phyloP scores from a whole-genome alignment of 2,888 invertebrate species.

The Drosophila rubida region DNA sequence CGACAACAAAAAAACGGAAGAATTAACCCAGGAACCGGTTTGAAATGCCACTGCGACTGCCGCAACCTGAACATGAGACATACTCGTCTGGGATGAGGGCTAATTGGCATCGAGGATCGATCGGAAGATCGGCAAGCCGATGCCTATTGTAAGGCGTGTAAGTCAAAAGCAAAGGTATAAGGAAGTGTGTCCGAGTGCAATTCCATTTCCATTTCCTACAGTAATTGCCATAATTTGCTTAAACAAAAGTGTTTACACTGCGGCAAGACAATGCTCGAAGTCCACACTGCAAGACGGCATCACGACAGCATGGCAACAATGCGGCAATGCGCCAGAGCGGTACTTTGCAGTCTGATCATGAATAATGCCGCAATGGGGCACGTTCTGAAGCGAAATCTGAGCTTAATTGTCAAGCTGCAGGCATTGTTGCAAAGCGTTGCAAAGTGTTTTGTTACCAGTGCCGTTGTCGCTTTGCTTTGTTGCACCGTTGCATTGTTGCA shows the following conservation, averaged over 20 bases:
- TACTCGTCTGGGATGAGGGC: conserved; percentile 20
- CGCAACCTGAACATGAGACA: conserved; percentile 1
- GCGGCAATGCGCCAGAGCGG: conserved; percentile 4
- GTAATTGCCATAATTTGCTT: conserved; percentile 62
- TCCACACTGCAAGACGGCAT: background rate
- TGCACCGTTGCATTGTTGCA: background rate
- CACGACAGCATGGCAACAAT: conserved; percentile 14
- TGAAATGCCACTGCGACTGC: background rate
- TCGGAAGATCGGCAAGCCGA: conserved; percentile 20
- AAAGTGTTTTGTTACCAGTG: conserved; percentile 51
- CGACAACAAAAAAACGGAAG: background rate
- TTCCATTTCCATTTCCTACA: conserved; percentile 40
- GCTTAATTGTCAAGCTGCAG: conserved; percentile 54
- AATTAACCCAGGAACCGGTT: conserved; percentile 43
- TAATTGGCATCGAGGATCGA: conserved; percentile 57
- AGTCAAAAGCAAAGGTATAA: conserved; percentile 40
- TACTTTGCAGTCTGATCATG: conserved; percentile 48
- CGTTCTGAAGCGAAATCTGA: conserved; percentile 67
- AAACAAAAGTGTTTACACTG: conserved; percentile 62
- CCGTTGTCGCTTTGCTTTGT: background rate
- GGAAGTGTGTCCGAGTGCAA: conserved; percentile 54
- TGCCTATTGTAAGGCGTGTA: conserved; percentile 48
- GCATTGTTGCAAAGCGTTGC: conserved; percentile 30
- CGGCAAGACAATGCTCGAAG: conserved; percentile 37
- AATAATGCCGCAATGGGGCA: conserved; percentile 45